Conservation (phyloP, 2,113 vertebrate species). For the Xiphias gladius region DNA sequence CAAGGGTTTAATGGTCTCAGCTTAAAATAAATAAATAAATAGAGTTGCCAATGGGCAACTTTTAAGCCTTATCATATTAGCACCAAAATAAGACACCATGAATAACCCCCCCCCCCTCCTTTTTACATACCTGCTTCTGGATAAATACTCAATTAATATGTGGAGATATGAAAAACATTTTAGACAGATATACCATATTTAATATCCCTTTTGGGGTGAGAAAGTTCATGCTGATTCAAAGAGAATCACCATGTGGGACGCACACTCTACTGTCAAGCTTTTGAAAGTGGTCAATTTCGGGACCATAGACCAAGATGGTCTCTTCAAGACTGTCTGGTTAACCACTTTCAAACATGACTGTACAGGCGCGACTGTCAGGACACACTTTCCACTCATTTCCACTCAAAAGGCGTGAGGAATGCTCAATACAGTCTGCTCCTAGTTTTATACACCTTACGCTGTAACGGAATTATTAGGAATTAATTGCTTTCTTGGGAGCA, state of each 20-base stretch:
- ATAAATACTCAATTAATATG: no score
- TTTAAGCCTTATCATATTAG: not conserved
- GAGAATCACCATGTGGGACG: no score
- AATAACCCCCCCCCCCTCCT: no score
- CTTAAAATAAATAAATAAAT: no score
- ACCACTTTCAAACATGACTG: no score
- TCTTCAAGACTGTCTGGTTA: not conserved
- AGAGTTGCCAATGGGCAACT: not conserved
- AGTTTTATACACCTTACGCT: not conserved
- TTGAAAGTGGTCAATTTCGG: not conserved
- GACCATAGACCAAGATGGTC: not conserved
- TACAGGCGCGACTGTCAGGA: not conserved
- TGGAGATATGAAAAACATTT: no score
- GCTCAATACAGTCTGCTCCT: not conserved
- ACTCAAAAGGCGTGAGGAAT: not conserved
- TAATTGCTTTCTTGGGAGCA: not conserved
- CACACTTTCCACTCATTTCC: not conserved
- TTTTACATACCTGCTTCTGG: no score
- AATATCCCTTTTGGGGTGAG: no score
- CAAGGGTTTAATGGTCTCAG: not conserved
- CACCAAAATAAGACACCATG: no score
- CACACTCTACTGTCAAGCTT: not conserved
- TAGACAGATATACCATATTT: no score
- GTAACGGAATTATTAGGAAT: no score
- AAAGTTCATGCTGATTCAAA: no score